Evolutionary conservation across 2,888 invertebrate species (phyloP).

Genomic region (Aromia moschata): DNA sequence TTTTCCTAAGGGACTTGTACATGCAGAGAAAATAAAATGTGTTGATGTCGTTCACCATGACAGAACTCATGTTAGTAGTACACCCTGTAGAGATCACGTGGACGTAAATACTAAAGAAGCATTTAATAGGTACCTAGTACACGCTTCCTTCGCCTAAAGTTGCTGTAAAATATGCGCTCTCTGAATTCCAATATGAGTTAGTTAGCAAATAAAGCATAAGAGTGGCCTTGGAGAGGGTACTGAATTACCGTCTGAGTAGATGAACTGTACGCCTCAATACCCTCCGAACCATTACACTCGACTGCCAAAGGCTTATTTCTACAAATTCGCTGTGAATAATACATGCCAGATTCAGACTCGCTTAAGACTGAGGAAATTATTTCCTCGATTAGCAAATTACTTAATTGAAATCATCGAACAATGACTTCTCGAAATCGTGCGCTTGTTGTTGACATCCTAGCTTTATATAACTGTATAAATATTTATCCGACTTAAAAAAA

Average conservation of each 20-base stretch:
- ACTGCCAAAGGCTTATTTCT: slow-evolving; percentile 32
- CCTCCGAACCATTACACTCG: slow-evolving; percentile 26
- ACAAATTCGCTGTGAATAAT: slow-evolving; percentile 20
- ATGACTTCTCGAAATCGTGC: too few relatives aligned
- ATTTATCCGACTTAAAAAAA: background rate
- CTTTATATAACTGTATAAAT: background rate
- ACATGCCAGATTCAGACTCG: background rate
- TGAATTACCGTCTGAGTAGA: slow-evolving; percentile 25
- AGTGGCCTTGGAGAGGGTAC: slow-evolving; percentile 29
- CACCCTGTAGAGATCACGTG: too few relatives aligned
- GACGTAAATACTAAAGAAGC: too few relatives aligned
- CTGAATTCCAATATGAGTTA: slow-evolving; percentile 22
- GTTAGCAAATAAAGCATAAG: slow-evolving; percentile 25
- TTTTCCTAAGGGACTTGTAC: too few relatives aligned
- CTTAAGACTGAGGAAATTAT: background rate
- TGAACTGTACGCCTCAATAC: slow-evolving; percentile 33
- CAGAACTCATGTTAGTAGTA: too few relatives aligned
- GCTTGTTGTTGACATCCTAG: background rate
- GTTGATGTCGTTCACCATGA: too few relatives aligned
- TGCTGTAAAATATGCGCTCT: slow-evolving; percentile 2
- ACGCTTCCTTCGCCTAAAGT: too few relatives aligned
- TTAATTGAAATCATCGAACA: too few relatives aligned
- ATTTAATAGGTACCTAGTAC: too few relatives aligned
- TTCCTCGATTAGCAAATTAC: too few relatives aligned
- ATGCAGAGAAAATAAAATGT: too few relatives aligned